Percentiles rank a stretch among this genome's conserved stretches.
Evolutionary conservation across 35 echinoderm and acorn worm species (phyloP).

Genomic region (Apostichopus japonicus): DNA sequence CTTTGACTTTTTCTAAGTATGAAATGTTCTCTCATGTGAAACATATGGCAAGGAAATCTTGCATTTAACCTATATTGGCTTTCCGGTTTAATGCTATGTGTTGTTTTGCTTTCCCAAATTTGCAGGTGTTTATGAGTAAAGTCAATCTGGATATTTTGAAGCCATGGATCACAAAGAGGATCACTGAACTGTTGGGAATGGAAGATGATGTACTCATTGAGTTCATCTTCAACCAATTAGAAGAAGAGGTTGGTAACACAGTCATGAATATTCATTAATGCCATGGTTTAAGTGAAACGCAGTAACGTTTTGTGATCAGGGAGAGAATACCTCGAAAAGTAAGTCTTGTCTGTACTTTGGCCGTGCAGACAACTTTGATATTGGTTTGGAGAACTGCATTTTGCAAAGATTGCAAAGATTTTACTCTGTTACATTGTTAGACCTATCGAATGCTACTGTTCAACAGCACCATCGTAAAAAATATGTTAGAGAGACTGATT

Average conservation of each 20-base stretch:
- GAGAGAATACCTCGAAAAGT: background rate
- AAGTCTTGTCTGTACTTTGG: background rate
- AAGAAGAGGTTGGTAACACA: conserved; percentile 77
- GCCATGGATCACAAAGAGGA: conserved; percentile 96
- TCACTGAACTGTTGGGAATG: conserved; percentile 92
- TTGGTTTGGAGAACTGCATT: too few relatives aligned
- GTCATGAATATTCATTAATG: background rate
- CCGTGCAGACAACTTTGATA: too few relatives aligned
- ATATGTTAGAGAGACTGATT: too few relatives aligned
- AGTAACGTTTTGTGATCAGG: conserved; percentile 16
- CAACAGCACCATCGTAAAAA: too few relatives aligned
- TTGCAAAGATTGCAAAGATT: too few relatives aligned
- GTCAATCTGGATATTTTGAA: conserved; percentile 94
- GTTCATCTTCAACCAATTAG: conserved; percentile 97
- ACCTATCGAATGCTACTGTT: too few relatives aligned
- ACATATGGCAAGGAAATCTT: too few relatives aligned
- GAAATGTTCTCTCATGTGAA: too few relatives aligned
- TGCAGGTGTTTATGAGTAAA: conserved; percentile 94
- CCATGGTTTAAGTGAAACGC: background rate
- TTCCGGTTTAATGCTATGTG: too few relatives aligned
- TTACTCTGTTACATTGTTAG: too few relatives aligned
- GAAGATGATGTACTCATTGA: conserved; percentile 99
- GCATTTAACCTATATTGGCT: too few relatives aligned
- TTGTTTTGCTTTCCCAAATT: background rate
- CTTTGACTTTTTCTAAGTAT: too few relatives aligned